These are phyloP conservation scores for Dipodomys stephensi DNA, from an alignment of 2,113 vertebrate genomes.

Conservation along the genomic window DNA sequence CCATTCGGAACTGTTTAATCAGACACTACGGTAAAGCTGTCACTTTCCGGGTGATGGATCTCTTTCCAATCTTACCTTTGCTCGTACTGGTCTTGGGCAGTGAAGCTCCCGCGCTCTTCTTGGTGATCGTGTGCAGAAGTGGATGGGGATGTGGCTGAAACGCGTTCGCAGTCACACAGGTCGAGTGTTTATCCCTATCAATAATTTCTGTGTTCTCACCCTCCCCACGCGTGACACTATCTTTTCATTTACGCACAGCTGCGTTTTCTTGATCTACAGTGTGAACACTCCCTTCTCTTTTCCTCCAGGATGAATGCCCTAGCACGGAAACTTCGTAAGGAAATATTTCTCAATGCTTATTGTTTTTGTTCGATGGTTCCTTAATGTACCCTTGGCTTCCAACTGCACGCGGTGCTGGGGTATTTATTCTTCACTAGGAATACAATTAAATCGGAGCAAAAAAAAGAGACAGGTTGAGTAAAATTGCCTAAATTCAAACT, in stretches of 20 bases:
- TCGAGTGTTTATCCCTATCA: too few relatives aligned
- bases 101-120: background rate
- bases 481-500: background rate
- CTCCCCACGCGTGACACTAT: too few relatives aligned
- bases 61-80: background rate
- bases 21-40: background rate
- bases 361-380: too few relatives aligned
- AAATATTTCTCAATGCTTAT: background rate
- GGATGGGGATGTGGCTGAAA: too few relatives aligned
- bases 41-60: background rate
- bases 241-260: too few relatives aligned
- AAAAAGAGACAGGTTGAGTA: too few relatives aligned
- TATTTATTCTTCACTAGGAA: background rate
- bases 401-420: accelerated
- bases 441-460: accelerated
- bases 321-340: background rate
- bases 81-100: too few relatives aligned
- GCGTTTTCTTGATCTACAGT: background rate
- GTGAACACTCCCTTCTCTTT: background rate
- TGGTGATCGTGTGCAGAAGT: too few relatives aligned
- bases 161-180: too few relatives aligned
- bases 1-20: background rate
- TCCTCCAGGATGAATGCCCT: background rate
- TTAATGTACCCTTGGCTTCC: conserved; percentile 34
- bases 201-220: too few relatives aligned